Evolutionary conservation across 2,797 vertebrate species (phyloP).

Genomic region (Coendou prehensilis): DNA sequence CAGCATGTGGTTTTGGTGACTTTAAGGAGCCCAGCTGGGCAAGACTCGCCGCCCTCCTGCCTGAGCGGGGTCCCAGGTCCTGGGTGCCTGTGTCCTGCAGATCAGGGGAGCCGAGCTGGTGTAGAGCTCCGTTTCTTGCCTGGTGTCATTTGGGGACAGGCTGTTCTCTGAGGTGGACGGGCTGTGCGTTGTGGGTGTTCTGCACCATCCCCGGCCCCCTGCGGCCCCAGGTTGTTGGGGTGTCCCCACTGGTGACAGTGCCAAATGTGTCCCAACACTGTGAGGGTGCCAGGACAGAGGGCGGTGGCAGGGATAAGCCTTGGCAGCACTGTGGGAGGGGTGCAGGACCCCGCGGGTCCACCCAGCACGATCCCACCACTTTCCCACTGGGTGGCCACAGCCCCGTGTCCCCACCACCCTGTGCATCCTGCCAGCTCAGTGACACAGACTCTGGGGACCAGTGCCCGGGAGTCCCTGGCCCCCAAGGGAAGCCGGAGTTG

Average conservation of each 20-base stretch:
- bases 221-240: background rate
- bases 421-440: background rate
- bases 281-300: background rate
- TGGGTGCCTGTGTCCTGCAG: background rate
- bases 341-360: background rate
- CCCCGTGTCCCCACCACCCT: background rate
- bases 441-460: background rate
- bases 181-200: background rate
- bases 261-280: background rate
- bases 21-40: background rate
- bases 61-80: background rate
- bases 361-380: accelerated
- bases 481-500: constrained; percentile 71
- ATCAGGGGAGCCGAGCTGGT: background rate
- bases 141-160: background rate
- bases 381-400: background rate
- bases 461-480: constrained; percentile 44
- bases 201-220: background rate
- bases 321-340: accelerated
- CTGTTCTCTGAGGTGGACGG: accelerated
- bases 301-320: background rate
- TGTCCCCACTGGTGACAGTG: background rate
- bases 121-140: background rate
- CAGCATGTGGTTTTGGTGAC: background rate
- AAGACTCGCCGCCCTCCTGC: background rate